These are phyloP conservation scores for Vulpes ferrilata DNA, from an alignment of 2,113 vertebrate species.

Conservation along the genomic window DNA sequence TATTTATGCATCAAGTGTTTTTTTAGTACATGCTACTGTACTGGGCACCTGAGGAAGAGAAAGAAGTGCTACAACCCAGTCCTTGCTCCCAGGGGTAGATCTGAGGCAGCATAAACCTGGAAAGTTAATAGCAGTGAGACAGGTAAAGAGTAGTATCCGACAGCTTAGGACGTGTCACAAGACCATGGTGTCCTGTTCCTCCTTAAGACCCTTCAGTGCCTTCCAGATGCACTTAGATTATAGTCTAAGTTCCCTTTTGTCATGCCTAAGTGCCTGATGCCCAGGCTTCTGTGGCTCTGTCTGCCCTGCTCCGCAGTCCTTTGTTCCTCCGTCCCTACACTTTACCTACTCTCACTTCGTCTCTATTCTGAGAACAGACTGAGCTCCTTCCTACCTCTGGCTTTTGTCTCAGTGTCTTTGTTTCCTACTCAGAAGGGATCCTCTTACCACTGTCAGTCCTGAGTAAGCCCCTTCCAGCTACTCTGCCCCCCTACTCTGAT, in stretches of 20 bases:
- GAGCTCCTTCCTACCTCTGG: not conserved
- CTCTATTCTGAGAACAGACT: not conserved
- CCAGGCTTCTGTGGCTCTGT: not conserved
- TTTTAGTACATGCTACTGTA: not conserved
- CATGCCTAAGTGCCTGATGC: not conserved
- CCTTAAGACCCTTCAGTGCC: not conserved
- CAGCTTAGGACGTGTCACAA: not conserved
- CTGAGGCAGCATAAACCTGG: not conserved
- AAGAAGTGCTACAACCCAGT: not conserved
- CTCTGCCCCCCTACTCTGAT: not conserved
- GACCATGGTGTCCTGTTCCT: not conserved
- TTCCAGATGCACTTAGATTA: not conserved
- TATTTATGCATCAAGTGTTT: not conserved
- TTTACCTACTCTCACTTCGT: not conserved
- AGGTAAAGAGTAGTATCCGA: not conserved
- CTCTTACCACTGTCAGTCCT: not conserved
- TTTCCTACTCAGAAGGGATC: not conserved
- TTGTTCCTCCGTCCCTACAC: fast-evolving
- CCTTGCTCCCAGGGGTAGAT: not conserved
- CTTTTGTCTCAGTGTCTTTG: not conserved
- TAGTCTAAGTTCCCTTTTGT: not conserved
- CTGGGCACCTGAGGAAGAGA: not conserved
- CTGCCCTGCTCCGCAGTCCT: too few species aligned
- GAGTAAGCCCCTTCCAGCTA: not conserved
- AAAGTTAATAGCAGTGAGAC: not conserved